phyloP scores from a whole-genome alignment of 2,888 invertebrate species.

The Hipparchia sbordonii region DNA sequence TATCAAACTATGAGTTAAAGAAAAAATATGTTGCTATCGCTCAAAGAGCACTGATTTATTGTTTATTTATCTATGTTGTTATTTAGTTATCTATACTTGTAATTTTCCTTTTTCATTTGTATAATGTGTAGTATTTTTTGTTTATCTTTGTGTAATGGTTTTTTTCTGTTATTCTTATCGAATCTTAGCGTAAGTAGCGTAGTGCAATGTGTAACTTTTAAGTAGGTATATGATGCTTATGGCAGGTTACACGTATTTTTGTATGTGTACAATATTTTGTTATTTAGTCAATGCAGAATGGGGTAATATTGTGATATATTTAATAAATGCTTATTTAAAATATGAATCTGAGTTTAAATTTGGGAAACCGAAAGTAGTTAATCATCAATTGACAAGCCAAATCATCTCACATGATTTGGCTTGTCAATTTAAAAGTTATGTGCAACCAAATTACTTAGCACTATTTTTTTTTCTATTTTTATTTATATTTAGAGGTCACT shows the following conservation, averaged over 20 bases:
- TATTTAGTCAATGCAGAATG: constrained; percentile 8
- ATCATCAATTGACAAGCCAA: too few species aligned
- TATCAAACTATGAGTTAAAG: background rate
- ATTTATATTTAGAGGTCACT: too few species aligned
- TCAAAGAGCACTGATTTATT: constrained; percentile 10
- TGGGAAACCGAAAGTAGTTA: background rate
- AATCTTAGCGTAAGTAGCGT: constrained; percentile 1
- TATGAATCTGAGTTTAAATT: constrained; percentile 2
- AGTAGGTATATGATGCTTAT: constrained; percentile 1
- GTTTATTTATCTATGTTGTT: constrained; percentile 22
- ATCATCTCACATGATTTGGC: too few species aligned
- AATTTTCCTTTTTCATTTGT: constrained; percentile 20
- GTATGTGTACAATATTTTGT: background rate
- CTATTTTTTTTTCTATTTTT: too few species aligned
- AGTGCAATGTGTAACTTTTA: constrained; percentile 31
- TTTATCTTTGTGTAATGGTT: constrained; percentile 22
- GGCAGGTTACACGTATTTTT: constrained; percentile 7
- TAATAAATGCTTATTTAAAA: constrained; percentile 13
- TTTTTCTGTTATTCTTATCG: constrained; percentile 27
- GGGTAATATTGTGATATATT: constrained; percentile 30
- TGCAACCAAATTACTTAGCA: too few species aligned
- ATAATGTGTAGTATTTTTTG: constrained; percentile 10
- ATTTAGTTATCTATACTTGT: constrained; percentile 31
- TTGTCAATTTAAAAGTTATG: too few species aligned
- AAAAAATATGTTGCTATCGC: background rate